phyloP scores from a whole-genome alignment of 2,797 vertebrate species.

The Hemitrygon akajei region DNA sequence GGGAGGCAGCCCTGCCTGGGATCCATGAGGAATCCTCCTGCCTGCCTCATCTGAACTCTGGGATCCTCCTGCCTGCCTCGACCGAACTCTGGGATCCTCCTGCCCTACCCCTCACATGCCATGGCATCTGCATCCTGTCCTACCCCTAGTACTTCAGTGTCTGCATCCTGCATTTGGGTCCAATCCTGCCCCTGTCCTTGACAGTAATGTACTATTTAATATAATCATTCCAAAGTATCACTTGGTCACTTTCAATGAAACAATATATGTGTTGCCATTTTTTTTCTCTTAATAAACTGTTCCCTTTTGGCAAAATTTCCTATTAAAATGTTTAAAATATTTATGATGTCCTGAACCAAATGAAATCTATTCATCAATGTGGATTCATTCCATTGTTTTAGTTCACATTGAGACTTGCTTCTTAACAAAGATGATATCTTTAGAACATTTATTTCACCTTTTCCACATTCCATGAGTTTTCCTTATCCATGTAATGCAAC shows the following conservation, averaged over 20 bases:
- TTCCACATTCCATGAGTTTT: neutral
- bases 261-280: neutral
- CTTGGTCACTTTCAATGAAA: neutral
- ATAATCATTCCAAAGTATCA: neutral
- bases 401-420: neutral
- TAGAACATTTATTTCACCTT: neutral
- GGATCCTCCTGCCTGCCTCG: too few relatives aligned
- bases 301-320: neutral
- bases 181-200: too few relatives aligned
- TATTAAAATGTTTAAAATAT: neutral
- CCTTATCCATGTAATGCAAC: neutral
- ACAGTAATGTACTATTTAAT: too few relatives aligned
- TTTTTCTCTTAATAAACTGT: neutral
- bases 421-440: neutral
- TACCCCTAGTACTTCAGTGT: too few relatives aligned
- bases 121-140: too few relatives aligned
- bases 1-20: too few relatives aligned
- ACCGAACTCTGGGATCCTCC: too few relatives aligned
- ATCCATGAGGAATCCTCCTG: too few relatives aligned
- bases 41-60: too few relatives aligned
- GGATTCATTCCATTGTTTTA: neutral
- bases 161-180: too few relatives aligned
- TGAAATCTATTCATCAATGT: neutral
- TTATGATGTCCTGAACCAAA: neutral
- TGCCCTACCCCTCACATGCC: too few relatives aligned